Conservation (phyloP, 2,113 vertebrate species). For the Aplodontia rufa region DNA sequence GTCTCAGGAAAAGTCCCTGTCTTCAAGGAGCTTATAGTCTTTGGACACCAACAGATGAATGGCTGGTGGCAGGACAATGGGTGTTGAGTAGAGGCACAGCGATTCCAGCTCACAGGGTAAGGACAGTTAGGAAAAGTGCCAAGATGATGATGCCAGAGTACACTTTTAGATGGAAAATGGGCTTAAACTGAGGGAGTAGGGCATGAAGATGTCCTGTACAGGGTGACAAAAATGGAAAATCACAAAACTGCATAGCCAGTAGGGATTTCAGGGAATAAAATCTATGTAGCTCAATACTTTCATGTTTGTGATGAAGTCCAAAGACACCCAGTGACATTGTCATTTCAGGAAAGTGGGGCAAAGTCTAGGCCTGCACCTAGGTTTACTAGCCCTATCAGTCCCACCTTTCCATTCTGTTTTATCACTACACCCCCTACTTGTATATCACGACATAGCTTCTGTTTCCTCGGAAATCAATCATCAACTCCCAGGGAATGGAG, state of each 20-base stretch:
- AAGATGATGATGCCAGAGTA: background rate
- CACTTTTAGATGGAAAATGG: constrained; percentile 7
- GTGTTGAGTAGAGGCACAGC: background rate
- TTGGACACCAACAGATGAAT: background rate
- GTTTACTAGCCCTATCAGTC: background rate
- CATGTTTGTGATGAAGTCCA: constrained; percentile 43
- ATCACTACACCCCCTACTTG: background rate
- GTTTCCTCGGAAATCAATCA: background rate
- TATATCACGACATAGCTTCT: background rate
- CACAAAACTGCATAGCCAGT: background rate
- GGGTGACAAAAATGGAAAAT: constrained; percentile 19
- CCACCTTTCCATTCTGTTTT: background rate
- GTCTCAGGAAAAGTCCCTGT: background rate
- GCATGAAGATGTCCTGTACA: background rate
- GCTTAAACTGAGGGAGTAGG: constrained; percentile 1
- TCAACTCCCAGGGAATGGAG: background rate
- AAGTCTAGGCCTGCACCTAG: background rate
- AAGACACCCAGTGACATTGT: background rate
- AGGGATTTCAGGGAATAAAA: constrained; percentile 4
- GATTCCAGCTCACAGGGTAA: background rate
- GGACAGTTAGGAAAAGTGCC: background rate
- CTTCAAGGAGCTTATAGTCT: background rate
- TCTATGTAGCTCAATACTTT: constrained; percentile 44
- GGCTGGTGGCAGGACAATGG: background rate
- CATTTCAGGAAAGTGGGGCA: constrained; percentile 24